Evolutionary conservation across 2,888 invertebrate species (phyloP), one percentile per base, ranked within the genome.

Genomic region (Amaurobius ferox): DNA sequence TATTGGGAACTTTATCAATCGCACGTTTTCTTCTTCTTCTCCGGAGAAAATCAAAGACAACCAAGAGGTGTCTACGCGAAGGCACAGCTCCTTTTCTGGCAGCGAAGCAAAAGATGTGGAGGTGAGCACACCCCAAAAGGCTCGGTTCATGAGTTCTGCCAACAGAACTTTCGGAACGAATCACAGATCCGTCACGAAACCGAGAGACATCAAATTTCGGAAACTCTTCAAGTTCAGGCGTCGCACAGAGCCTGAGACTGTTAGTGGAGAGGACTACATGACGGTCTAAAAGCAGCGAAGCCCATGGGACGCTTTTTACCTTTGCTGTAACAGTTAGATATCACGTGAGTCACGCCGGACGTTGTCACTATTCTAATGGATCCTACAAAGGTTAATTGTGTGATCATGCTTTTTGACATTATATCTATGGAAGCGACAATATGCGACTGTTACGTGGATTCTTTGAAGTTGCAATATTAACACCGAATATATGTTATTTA

Each of bases 131-230:
- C 5, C 35, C 13, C 39, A 44, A 32, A 78, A 73, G 26, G 48
- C 23, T 67, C 71, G 71, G n/a, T 77, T 85, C 28, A 77, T 85
- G 1, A 86, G 68, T 48, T 86, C 85, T 30, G 73, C 85, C 0
- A 86, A 86, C 19, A 67, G 85, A 26, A 86, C 39, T 70, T 86
- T 86, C n/a, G 85, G 85, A 11, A 86, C 85, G 3, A 86, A 86
- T 62, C 85, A 86, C 19, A 55, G 85, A 30, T 73, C 78, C 16
- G 85, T 86, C 26, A 86, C 73, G 0, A 86, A 86, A 28, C 85
- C 85, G 3, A 67, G 85, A 30, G 85, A 86, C 13, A 86, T 86
- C 0, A 86, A 86, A 61, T 86, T 86, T 40, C 55, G 78, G 19
- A 86, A 86, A 26, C 73, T 86, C 7, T 79, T 79, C 29, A 86